Evolutionary conservation across 2,797 vertebrate species (phyloP), one percentile per base, ranked within the genome.

Genomic region (Onychomys arenicola): DNA sequence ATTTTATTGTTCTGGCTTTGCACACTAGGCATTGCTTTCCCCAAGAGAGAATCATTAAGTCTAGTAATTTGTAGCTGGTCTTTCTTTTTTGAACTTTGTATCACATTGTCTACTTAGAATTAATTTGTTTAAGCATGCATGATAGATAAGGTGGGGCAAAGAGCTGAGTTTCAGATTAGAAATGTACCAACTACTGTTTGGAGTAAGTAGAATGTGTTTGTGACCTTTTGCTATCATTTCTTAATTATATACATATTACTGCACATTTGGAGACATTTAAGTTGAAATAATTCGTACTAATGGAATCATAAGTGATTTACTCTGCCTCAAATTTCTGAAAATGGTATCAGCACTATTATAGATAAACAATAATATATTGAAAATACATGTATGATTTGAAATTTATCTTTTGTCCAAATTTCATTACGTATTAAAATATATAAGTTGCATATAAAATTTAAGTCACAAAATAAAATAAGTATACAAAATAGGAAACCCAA

Each of bases 81-180:
- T 80, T 76, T 97, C 61, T 95, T 67, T 97, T 96, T 84, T 89
- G 69, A 97, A 96, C 59, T 0, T 63, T 69, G 5, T 0, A 88
- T 61, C 82, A 75, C 3, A 97, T 97, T 97, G 97, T 52, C 27
- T 11, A 67, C 29, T 97, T 94, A 94, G 16, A 96, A 7, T 76
- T 96, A 96, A 7, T 76, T 97, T 97, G 27, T 85, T 96, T 94
- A 97, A 96, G 37, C 34, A 91, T 43, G 37, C 23, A 85, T 13
- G 65, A 40, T 40, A 4, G 81, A 65, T 12, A 80, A 75, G 93
- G n/a, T 73, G 19, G 5, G 7, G 55, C 82, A 94, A 96, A 97
- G 11, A 32, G 93, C 37, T 76, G 29, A 96, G 49, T 13, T 85
- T 89, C 32, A 85, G 94, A 95, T 96, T 61, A 95, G 32, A 90